Evolutionary conservation across 2,888 invertebrate genomes (phyloP).

Genomic region (Sesia apiformis): DNA sequence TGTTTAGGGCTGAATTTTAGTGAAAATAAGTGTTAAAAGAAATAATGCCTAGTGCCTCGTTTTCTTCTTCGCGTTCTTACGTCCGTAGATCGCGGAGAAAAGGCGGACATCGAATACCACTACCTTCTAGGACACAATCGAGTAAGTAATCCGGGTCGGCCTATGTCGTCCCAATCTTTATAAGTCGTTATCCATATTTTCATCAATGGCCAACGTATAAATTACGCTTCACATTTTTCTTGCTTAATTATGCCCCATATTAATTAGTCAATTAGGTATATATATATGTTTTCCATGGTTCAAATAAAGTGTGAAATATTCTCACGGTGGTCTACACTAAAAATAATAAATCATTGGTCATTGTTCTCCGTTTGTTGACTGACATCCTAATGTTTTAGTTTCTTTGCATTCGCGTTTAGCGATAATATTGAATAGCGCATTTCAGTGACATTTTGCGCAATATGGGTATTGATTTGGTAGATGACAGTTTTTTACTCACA

Average conservation of each 20-base stretch:
- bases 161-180: constrained; percentile 52
- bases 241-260: no score
- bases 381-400: constrained; percentile 44
- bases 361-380: constrained; percentile 48
- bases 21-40: constrained; percentile 70
- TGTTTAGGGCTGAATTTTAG: constrained; percentile 80
- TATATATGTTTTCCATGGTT: background rate
- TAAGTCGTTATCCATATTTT: constrained; percentile 46
- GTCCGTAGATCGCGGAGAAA: constrained; percentile 93
- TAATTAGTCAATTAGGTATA: background rate
- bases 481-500: constrained; percentile 53
- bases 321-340: constrained; percentile 20
- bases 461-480: constrained; percentile 66
- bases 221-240: constrained; percentile 8
- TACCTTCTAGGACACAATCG: constrained; percentile 86
- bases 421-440: constrained; percentile 47
- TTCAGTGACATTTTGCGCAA: constrained; percentile 70
- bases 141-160: constrained; percentile 79
- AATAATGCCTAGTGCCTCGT: constrained; percentile 96
- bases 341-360: constrained; percentile 41
- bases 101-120: constrained; percentile 90
- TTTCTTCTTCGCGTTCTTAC: constrained; percentile 93
- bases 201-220: constrained; percentile 22
- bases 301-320: constrained; percentile 4
- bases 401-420: constrained; percentile 25